Base-by-base conservation (phyloP, 2,797 vertebrate species). In the Orestias chungarensis region DNA sequence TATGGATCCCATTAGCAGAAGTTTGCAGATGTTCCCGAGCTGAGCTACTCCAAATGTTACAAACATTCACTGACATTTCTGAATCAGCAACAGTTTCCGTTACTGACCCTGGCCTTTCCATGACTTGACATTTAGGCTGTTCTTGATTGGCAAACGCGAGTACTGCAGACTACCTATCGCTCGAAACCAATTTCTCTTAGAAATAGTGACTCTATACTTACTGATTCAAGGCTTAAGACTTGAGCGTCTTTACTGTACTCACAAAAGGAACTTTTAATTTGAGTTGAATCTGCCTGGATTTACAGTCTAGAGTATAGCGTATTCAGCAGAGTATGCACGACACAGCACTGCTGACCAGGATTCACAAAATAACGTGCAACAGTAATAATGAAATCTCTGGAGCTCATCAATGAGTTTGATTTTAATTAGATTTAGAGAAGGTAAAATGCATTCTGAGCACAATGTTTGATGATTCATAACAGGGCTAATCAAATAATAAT, bases 111-210 rank as follows among this genome's bases (percentile, higher is more conserved):
- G 87, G 84, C 86, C 82, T 88, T 91, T 87, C 65, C 69, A 17
- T 44, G 71, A 70, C 85, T 85, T 92, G 90, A 87, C 89, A 92
- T 92, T 92, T 90, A 78, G 86, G 67, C 67, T 12, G 31, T 52
- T 66, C 64, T 82, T 87, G 81, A 90, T 46, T 88, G 85, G 86
- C 50, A 77, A 85, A 86, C 49, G 50, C 80, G 76, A 85, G 78
- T 79, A 71, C 65, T 64, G 57, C 46, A 57, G 70, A 81, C 85
- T 80, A 79, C 82, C 75, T 71, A 64, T 81, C 52, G 55, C 75
- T 81, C 80, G 82, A 83, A 82, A 81, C 76, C 50, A 77, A 76
- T 83, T 82, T 89, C 90, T 81, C 87, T 84, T 91, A 87, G 76
- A 89, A 89, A 89, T 87, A 90, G 70, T 70, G 72, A 35, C 57